Conservation (phyloP, 2,797 vertebrate genomes). For the Lutjanus campechanus region DNA sequence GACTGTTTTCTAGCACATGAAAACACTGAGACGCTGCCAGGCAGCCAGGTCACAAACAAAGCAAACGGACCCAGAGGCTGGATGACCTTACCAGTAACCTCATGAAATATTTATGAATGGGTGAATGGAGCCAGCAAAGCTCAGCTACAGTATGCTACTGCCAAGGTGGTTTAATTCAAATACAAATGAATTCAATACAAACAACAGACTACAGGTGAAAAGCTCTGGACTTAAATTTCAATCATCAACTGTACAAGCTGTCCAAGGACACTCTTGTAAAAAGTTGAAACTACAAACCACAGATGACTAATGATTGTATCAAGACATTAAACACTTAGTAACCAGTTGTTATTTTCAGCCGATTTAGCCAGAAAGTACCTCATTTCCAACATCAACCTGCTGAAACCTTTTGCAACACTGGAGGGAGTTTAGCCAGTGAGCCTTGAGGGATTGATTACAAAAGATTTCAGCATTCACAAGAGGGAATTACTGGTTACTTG, state of each 20-base stretch:
- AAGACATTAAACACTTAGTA: conserved; percentile 29
- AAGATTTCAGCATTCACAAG: conserved; percentile 30
- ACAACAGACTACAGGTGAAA: neutral
- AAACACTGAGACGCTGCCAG: conserved; percentile 22
- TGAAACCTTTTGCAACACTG: conserved; percentile 48
- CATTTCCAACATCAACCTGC: conserved; percentile 4
- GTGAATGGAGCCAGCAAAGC: conserved; percentile 25
- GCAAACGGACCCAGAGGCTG: conserved; percentile 17
- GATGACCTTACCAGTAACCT: conserved; percentile 42
- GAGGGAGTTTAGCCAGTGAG: conserved; percentile 18
- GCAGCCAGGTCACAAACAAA: conserved; percentile 48
- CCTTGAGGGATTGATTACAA: conserved; percentile 11
- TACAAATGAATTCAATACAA: neutral
- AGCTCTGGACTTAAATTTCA: neutral
- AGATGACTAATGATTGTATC: conserved; percentile 14
- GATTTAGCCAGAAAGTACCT: neutral
- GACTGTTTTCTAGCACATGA: conserved; percentile 12
- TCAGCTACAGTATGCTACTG: conserved; percentile 2
- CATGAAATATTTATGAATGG: conserved; percentile 65
- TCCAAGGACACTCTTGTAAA: neutral
- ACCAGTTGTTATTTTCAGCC: neutral
- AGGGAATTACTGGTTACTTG: conserved; percentile 36
- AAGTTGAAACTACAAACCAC: neutral
- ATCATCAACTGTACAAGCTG: neutral
- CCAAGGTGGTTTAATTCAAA: neutral